Conservation (phyloP, 2,888 invertebrate genomes). For the Caenorhabditis sp. region DNA sequence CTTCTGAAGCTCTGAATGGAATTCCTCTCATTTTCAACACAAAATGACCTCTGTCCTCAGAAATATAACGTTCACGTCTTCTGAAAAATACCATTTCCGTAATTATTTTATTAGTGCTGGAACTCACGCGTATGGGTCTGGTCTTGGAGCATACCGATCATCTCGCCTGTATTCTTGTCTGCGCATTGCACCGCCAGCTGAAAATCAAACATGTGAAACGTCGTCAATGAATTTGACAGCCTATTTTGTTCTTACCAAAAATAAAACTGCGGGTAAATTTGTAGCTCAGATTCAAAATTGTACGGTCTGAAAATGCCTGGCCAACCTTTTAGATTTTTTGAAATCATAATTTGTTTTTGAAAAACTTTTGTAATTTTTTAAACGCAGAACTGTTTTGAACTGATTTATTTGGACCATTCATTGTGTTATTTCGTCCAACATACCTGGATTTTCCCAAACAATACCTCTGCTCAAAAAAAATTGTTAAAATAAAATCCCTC, state of each 20-base stretch:
- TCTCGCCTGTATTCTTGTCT: slow-evolving; percentile 33
- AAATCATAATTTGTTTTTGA: too few relatives aligned
- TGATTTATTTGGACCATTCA: too few relatives aligned
- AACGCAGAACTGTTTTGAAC: too few relatives aligned
- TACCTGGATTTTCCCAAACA: too few relatives aligned
- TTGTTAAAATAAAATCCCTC: too few relatives aligned
- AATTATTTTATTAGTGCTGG: background rate
- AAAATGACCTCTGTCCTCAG: slow-evolving; percentile 13
- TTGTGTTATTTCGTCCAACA: too few relatives aligned
- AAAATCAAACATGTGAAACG: background rate
- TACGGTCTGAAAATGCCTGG: too few relatives aligned
- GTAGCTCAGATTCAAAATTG: too few relatives aligned
- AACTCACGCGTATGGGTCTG: slow-evolving; percentile 21
- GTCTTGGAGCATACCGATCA: slow-evolving; percentile 19
- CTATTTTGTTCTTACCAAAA: background rate
- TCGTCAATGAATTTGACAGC: background rate
- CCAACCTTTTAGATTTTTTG: too few relatives aligned
- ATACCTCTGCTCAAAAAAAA: too few relatives aligned
- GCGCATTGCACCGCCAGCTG: slow-evolving; percentile 32
- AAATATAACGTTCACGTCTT: background rate
- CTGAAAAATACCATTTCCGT: background rate
- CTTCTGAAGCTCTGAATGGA: slow-evolving; percentile 50
- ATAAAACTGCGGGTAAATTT: too few relatives aligned
- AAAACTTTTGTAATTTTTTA: too few relatives aligned
- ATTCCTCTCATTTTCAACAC: slow-evolving; percentile 51